Conservation (phyloP, 2,888 invertebrate genomes). For the Philaethria dido region DNA sequence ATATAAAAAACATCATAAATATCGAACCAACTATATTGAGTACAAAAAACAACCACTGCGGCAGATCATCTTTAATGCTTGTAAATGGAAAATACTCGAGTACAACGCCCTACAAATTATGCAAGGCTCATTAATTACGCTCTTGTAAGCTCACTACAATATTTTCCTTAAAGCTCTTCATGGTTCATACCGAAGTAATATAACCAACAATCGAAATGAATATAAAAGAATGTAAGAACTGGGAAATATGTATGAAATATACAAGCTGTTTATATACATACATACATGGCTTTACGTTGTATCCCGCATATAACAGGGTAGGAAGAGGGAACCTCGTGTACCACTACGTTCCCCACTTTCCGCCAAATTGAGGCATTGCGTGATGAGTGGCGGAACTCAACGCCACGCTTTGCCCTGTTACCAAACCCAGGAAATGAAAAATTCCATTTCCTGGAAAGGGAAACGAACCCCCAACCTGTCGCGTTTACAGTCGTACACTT, state of each 20-base stretch:
- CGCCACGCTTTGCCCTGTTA: no score
- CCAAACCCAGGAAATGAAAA: no score
- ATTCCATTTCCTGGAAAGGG: no score
- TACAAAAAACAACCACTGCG: neutral
- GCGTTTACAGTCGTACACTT: no score
- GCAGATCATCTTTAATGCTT: constrained; percentile 6
- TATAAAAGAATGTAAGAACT: neutral
- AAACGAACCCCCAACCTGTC: no score
- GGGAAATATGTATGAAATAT: neutral
- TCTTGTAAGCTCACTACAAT: constrained; percentile 27
- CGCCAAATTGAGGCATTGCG: no score
- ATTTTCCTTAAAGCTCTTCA: constrained; percentile 29
- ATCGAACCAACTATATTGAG: neutral
- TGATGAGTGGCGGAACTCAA: no score
- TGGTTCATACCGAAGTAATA: constrained; percentile 9
- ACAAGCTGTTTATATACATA: no score
- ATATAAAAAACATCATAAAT: neutral
- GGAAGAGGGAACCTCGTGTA: no score
- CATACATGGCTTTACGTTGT: no score
- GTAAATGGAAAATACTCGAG: constrained; percentile 20
- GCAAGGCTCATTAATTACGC: constrained; percentile 33
- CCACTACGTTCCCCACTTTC: no score
- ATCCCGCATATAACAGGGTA: no score
- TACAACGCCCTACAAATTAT: constrained; percentile 37
- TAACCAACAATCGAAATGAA: constrained; percentile 8